phyloP scores from a whole-genome alignment of 1,140 invertebrate genomes.

The Agraylea sexmaculata region DNA sequence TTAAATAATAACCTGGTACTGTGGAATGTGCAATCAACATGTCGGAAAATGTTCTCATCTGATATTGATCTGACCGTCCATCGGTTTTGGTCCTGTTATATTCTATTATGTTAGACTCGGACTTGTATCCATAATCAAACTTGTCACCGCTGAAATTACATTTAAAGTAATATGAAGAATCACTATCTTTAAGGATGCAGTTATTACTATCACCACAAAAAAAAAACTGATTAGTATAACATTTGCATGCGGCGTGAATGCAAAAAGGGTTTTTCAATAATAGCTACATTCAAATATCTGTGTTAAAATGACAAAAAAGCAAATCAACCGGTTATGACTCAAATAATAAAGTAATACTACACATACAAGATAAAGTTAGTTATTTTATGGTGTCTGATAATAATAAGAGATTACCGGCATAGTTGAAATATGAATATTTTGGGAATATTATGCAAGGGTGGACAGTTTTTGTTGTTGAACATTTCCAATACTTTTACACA shows the following conservation, averaged over 20 bases:
- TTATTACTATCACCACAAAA: too few relatives aligned
- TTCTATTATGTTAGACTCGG: slow-evolving; percentile 1
- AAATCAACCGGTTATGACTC: too few relatives aligned
- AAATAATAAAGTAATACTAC: slow-evolving; percentile 3
- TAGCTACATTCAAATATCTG: too few relatives aligned
- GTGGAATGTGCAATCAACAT: slow-evolving; percentile 56
- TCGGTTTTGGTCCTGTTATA: slow-evolving; percentile 6
- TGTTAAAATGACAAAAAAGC: too few relatives aligned
- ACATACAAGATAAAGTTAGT: not conserved
- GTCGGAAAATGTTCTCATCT: slow-evolving; percentile 44
- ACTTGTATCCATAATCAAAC: slow-evolving; percentile 23
- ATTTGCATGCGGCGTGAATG: too few relatives aligned
- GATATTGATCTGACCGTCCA: slow-evolving; percentile 6
- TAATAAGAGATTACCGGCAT: slow-evolving; percentile 42
- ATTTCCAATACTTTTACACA: slow-evolving; percentile 40
- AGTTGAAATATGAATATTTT: slow-evolving; percentile 72
- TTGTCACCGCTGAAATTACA: slow-evolving; percentile 23
- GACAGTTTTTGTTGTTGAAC: slow-evolving; percentile 50
- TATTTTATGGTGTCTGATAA: too few relatives aligned
- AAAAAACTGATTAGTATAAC: too few relatives aligned
- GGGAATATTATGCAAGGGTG: slow-evolving; percentile 49
- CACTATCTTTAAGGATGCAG: too few relatives aligned
- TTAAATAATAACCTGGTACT: slow-evolving; percentile 34
- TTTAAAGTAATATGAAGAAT: too few relatives aligned
- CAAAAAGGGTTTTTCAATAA: too few relatives aligned